Evolutionary conservation across 1,140 invertebrate genomes (phyloP).

Genomic region (Scylla paramamosain): DNA sequence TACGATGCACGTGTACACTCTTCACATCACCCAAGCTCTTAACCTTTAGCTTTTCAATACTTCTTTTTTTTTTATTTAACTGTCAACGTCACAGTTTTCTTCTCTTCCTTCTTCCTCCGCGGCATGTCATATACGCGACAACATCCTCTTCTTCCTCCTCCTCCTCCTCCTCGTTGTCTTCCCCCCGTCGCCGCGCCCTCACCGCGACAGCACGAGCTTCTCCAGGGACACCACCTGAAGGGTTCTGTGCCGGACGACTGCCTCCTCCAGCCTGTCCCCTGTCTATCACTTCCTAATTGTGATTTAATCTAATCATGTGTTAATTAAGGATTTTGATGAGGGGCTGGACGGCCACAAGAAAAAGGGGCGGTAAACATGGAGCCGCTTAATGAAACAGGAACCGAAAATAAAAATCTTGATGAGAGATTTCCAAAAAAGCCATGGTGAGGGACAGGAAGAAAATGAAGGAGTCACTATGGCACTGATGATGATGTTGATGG

Average conservation of each 20-base stretch:
- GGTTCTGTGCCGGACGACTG: constrained; percentile 26
- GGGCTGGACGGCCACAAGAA: constrained; percentile 60
- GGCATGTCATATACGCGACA: neutral
- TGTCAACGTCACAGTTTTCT: neutral
- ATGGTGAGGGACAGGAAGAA: constrained; percentile 56
- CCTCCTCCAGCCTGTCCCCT: constrained; percentile 66
- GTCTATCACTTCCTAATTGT: constrained; percentile 74
- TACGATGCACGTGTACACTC: neutral
- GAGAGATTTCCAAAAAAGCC: constrained; percentile 39
- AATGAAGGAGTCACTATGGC: constrained; percentile 64
- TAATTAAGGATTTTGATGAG: constrained; percentile 75
- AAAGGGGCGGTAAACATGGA: constrained; percentile 71
- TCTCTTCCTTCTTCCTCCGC: neutral
- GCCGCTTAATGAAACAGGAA: constrained; percentile 70
- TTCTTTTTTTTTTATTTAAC: neutral
- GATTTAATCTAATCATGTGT: constrained; percentile 75
- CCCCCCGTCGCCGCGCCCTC: neutral
- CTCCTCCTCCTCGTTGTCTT: constrained; percentile 5
- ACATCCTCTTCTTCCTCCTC: neutral
- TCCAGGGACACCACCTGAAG: constrained; percentile 27
- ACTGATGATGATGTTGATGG: constrained; percentile 43
- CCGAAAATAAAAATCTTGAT: constrained; percentile 44
- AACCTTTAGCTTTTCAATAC: neutral
- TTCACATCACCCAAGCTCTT: neutral
- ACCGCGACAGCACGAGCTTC: constrained; percentile 33